Evolutionary conservation across 2,888 invertebrate genomes (phyloP), one percentile per base, ranked within the genome.

Genomic region (Escarpia spicata): DNA sequence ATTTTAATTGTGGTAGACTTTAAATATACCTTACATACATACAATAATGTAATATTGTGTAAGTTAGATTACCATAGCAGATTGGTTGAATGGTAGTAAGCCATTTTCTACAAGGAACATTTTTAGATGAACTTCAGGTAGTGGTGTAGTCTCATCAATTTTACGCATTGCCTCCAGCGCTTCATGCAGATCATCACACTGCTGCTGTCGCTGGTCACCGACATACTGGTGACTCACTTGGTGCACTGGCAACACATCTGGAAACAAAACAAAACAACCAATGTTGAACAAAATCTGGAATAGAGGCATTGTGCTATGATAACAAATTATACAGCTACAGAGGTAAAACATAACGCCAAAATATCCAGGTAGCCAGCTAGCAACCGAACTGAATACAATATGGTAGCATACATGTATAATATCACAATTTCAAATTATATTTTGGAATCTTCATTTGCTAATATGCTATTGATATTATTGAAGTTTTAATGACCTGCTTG

Each of bases 51-150:
- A 75, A 75, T 26, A 60, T 60, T 15, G n/a, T 43, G 12, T 43
- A 43, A 75, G 15, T 15, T 43, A 45, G 31, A 91, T 95, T 95
- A 97, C 97, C 95, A 97, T 96, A 91, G 97, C 95, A 93, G 96
- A 96, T 91, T 96, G 96, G 94, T 97, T 97, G 93, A 97, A 96
- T 93, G 97, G 97, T 37, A 98, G 96, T 94, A 97, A 97, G 93
- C 98, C 98, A 93, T 97, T 97, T 95, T 98, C 98, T 60, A 99
- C 95, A 43, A 98, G 96, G 98, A 98, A 98, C 98, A 98, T 98
- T 44, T 97, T 97, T 92, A 98, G 97, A 94, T 98, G 97, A n/a
- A 98, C 97, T 95, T 98, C 97, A 93, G 97, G 97, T 94, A 97
- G 97, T 0, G 98, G 97, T 0, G 98, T 97, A 43, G 97, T 97